These are phyloP conservation scores for Meta bourneti DNA, from an alignment of 2,888 invertebrate species.

Conservation along the genomic window DNA sequence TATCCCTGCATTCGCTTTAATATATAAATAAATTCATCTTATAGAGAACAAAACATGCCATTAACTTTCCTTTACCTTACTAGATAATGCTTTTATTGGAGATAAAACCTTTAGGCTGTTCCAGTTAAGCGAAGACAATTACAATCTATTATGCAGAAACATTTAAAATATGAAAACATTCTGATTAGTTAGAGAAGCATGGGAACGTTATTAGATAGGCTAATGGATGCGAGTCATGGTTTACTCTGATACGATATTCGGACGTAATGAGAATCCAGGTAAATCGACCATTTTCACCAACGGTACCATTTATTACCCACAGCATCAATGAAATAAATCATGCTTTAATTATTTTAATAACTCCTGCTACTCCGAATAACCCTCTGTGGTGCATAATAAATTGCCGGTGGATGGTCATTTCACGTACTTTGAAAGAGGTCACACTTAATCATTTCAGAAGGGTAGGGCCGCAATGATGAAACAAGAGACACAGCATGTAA, in stretches of 20 bases:
- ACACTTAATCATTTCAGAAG: not conserved
- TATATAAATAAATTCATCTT: too few relatives aligned
- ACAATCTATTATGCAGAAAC: not conserved
- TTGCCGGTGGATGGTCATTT: not conserved
- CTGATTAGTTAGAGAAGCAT: not conserved
- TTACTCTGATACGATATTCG: not conserved
- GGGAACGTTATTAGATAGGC: not conserved
- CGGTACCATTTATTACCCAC: not conserved
- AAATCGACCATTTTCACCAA: not conserved
- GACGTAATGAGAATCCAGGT: not conserved
- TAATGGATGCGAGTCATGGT: not conserved
- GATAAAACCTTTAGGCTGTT: too few relatives aligned
- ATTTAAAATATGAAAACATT: not conserved
- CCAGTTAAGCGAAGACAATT: not conserved
- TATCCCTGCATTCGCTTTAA: too few relatives aligned
- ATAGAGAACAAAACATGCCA: too few relatives aligned
- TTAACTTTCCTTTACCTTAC: too few relatives aligned
- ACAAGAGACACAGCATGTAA: conserved; percentile 5
- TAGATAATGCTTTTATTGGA: too few relatives aligned
- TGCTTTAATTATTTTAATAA: conserved; percentile 60
- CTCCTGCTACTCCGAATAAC: not conserved
- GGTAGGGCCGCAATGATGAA: conserved; percentile 29
- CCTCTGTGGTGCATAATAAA: conserved; percentile 29
- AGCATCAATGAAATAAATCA: conserved; percentile 33
- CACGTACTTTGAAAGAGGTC: conserved; percentile 16